Evolutionary conservation across 2,113 vertebrate species (phyloP).

Genomic region (Oostethus manadensis): DNA sequence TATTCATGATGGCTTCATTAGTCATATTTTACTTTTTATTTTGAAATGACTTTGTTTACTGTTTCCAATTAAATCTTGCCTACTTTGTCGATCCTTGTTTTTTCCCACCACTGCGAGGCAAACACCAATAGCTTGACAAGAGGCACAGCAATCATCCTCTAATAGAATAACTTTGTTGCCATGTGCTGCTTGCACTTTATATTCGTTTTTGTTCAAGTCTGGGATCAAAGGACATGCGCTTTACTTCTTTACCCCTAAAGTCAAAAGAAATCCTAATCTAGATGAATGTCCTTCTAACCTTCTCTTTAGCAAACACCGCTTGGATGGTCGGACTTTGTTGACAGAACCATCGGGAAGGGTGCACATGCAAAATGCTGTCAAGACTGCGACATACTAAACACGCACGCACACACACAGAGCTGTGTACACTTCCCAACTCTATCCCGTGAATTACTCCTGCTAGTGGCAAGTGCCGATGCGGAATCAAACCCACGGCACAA

Average conservation of each 20-base stretch:
- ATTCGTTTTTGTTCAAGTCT: constrained; percentile 11
- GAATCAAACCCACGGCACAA: constrained; percentile 1
- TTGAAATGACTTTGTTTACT: not conserved
- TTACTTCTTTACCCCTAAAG: constrained; percentile 1
- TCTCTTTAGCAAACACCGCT: constrained; percentile 8
- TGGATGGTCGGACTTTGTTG: constrained; percentile 34
- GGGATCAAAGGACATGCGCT: constrained; percentile 6
- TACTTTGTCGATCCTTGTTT: too few relatives aligned
- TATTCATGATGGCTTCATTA: too few relatives aligned
- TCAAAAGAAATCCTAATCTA: constrained; percentile 43
- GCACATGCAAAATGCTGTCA: constrained; percentile 38
- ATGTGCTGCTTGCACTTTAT: constrained; percentile 1
- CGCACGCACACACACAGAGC: constrained; percentile 7
- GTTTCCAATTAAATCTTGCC: constrained; percentile 2
- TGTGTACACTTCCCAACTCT: not conserved
- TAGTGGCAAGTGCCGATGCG: not conserved
- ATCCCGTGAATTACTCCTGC: not conserved
- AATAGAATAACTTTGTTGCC: not conserved
- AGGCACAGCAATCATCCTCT: not conserved
- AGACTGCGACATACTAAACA: constrained; percentile 16
- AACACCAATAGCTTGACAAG: too few relatives aligned
- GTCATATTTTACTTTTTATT: not conserved
- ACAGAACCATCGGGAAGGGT: constrained; percentile 30
- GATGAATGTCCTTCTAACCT: constrained; percentile 58
- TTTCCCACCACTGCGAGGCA: too few relatives aligned